These are phyloP conservation scores for Sclerurus mexicanus DNA, from an alignment of 2,113 vertebrate genomes.

Conservation along the genomic window DNA sequence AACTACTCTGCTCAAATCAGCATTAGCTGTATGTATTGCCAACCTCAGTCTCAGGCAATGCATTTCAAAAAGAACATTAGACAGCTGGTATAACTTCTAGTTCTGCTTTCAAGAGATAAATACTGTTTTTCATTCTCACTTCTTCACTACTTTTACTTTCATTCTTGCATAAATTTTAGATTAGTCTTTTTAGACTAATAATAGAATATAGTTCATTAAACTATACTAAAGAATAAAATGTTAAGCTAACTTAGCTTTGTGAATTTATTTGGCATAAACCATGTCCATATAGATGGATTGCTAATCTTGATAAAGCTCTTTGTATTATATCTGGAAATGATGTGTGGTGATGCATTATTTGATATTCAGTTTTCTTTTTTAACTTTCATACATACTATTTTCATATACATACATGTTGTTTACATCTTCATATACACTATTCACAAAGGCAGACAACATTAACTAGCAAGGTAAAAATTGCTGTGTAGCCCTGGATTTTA, in stretches of 20 bases:
- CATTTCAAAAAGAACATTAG: background rate
- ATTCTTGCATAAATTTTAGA: background rate
- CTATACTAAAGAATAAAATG: background rate
- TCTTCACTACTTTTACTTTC: background rate
- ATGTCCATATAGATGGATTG: background rate
- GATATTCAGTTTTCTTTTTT: background rate
- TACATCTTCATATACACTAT: background rate
- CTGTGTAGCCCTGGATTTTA: background rate
- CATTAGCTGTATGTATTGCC: background rate
- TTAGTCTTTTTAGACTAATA: background rate
- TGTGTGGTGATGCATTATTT: background rate
- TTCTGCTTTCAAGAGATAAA: background rate
- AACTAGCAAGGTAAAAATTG: background rate
- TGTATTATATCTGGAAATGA: background rate
- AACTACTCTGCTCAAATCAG: background rate
- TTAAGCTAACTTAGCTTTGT: background rate
- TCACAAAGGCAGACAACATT: background rate
- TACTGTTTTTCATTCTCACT: background rate
- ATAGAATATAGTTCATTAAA: background rate
- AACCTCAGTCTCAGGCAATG: background rate
- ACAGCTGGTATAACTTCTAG: background rate
- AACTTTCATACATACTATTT: background rate
- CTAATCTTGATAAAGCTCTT: background rate
- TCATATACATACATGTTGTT: background rate
- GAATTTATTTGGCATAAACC: background rate